A percentile compares a stretch with the other conserved stretches of the same genome.
These are phyloP conservation scores for Noctilio leporinus DNA, from an alignment of 2,113 vertebrate genomes.

Conservation along the genomic window DNA sequence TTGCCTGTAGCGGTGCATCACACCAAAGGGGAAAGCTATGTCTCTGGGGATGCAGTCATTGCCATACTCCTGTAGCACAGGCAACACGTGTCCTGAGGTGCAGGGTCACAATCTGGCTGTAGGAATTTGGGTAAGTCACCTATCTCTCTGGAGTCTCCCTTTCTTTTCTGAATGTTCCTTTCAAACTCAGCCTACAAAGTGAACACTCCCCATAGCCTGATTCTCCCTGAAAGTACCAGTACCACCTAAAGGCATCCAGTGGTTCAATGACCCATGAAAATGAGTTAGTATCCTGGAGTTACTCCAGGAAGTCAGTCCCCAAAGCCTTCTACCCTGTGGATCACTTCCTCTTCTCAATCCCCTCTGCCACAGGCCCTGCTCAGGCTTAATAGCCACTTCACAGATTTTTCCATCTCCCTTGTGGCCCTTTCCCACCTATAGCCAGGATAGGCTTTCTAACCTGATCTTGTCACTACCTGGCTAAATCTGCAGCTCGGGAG, in stretches of 20 bases:
- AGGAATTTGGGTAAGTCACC: background rate
- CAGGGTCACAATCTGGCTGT: background rate
- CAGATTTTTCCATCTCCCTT: background rate
- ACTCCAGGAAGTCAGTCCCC: background rate
- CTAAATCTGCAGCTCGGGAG: background rate
- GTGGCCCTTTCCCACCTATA: background rate
- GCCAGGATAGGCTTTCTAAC: background rate
- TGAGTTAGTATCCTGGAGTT: background rate
- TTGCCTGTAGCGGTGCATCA: fast-evolving
- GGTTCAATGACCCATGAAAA: background rate
- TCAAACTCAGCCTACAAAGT: background rate
- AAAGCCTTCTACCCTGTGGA: background rate
- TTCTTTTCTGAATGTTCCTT: background rate
- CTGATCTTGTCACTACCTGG: background rate
- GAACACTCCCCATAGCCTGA: background rate
- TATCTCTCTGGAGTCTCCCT: background rate
- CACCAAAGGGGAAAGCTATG: background rate
- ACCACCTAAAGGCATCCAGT: background rate
- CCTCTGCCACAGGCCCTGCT: background rate
- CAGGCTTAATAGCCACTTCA: background rate
- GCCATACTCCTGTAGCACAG: background rate
- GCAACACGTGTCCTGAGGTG: background rate
- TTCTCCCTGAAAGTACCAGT: background rate
- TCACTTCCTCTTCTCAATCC: no score
- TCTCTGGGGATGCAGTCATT: background rate